Evolutionary conservation across 2,797 vertebrate species (phyloP).

Genomic region (Simalia tracyae): DNA sequence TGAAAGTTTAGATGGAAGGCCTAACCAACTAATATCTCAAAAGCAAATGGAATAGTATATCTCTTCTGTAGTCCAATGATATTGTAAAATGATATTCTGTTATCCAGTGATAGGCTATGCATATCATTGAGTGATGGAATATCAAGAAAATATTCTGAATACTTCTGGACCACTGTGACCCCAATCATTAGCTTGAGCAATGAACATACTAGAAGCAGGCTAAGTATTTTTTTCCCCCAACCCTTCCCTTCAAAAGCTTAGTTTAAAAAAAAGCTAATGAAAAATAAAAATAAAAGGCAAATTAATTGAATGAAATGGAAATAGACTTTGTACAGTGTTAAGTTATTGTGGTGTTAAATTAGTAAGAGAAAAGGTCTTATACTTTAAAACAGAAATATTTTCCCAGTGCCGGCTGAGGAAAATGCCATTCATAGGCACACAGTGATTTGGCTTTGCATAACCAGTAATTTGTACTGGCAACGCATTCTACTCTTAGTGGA

Average conservation of each 20-base stretch:
- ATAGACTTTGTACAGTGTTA: neutral
- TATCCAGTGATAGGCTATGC: no score
- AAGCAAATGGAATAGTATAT: neutral
- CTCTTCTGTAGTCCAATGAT: neutral
- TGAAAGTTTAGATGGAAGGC: neutral
- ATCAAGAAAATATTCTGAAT: neutral
- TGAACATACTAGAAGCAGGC: constrained; percentile 2
- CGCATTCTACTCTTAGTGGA: no score
- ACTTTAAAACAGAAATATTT: neutral
- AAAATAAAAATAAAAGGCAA: neutral
- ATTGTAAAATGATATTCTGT: neutral
- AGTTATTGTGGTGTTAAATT: constrained; percentile 13
- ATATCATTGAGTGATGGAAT: no score
- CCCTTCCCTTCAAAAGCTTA: constrained; percentile 13
- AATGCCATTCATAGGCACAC: neutral
- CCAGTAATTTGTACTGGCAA: neutral
- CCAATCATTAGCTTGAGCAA: constrained; percentile 4
- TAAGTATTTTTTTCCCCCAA: constrained; percentile 1
- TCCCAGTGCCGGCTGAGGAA: neutral
- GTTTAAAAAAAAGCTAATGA: neutral
- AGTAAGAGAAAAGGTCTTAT: neutral
- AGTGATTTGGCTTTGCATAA: neutral
- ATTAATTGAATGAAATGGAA: neutral
- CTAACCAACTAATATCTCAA: constrained; percentile 29
- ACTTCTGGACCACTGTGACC: constrained; percentile 16